Evolutionary conservation across 2,888 invertebrate species (phyloP), one percentile per base, ranked within the genome.

Genomic region (Zygaena filipendulae): DNA sequence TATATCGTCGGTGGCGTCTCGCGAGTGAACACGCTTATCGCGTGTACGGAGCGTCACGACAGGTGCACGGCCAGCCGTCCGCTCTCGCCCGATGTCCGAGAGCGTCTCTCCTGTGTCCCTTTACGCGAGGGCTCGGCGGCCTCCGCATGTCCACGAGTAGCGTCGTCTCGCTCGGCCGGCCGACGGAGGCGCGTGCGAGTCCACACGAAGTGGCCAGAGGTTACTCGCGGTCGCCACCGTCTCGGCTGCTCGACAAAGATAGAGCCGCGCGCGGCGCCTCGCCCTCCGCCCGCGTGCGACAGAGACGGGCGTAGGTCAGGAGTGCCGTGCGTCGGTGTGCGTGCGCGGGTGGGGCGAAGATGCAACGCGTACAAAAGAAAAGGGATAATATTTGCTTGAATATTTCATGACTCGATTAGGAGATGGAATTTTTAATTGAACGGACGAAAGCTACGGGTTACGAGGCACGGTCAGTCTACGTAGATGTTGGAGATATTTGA

Each of bases 21-120:
- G 71, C 70, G 70, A 59, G 66, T 57, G 58, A 64, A 58, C 58
- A 60, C 60, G 69, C 16, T 16, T 16, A 16, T 69, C 53, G 64
- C 64, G 68, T 58, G 69, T 63, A 59, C 59, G 51, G 59, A 63
- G 46, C 62, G 63, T 58, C 59, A 57, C 55, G 55, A 69, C 74
- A 74, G 74, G 74, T 70, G 75, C 68, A 52, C 68, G 66, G 69
- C 69, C 72, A 67, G 67, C 68, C 79, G 72, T 74, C 80, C 75
- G 77, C 79, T 75, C 80, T 70, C 75, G 80, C 71, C 79, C 74
- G 80, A 54, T 80, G 81, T 80, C 80, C 80, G 75, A 79, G 75
- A 75, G 71, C 80, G 80, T 80, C 80, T 81, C 80, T 74, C 80
- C 77, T 67, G 67, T 79, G 79, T 80, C 79, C 80, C 80, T 79